Conservation (phyloP, 2,888 invertebrate genomes). For the Osedax frankpressi region DNA sequence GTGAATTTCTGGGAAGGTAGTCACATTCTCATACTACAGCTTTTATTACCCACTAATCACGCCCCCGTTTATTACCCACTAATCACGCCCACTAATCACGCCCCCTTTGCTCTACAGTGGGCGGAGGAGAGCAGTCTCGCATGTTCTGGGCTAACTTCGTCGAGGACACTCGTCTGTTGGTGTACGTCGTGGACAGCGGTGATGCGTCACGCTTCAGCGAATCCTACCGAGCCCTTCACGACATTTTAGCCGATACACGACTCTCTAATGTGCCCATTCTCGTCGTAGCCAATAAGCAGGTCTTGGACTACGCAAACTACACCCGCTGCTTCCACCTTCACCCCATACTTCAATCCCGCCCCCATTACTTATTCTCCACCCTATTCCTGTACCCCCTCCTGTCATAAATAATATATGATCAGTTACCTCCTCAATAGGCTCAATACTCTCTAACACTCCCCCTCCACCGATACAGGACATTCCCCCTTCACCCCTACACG, state of each 20-base stretch:
- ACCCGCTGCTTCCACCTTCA: too few species aligned
- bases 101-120: conserved; percentile 28
- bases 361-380: neutral
- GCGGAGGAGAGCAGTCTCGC: conserved; percentile 29
- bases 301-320: conserved; percentile 22
- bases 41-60: too few species aligned
- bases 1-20: too few species aligned
- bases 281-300: conserved; percentile 34
- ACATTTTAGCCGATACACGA: conserved; percentile 27
- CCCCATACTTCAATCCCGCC: too few species aligned
- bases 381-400: neutral
- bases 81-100: neutral
- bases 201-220: conserved; percentile 28
- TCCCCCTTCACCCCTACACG: too few species aligned
- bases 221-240: conserved; percentile 29
- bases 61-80: too few species aligned
- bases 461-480: too few species aligned
- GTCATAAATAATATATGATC: neutral
- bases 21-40: too few species aligned
- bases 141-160: conserved; percentile 32
- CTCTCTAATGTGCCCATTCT: conserved; percentile 29
- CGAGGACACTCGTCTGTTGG: conserved; percentile 31
- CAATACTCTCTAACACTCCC: too few species aligned
- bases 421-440: too few species aligned
- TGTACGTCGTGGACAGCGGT: conserved; percentile 32